phyloP scores from a whole-genome alignment of 2,797 vertebrate species.

The Triplophysa yarkandensis region DNA sequence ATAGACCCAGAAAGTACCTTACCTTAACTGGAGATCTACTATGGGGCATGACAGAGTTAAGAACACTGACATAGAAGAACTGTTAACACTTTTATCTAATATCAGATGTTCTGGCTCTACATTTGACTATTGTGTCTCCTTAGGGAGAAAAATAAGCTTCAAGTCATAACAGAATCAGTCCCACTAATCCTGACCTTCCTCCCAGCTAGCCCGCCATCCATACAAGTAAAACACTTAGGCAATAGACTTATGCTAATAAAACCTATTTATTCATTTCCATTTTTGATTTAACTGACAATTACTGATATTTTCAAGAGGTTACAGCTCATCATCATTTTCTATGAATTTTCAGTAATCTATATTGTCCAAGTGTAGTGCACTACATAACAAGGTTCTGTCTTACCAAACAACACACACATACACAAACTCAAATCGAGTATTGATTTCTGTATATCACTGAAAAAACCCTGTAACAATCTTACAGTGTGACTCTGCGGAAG shows the following conservation, averaged over 20 bases:
- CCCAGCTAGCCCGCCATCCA: neutral
- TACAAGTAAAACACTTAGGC: neutral
- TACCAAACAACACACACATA: neutral
- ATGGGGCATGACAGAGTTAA: no score
- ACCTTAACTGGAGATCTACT: no score
- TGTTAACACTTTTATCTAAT: no score
- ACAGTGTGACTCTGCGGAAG: conserved; percentile 4
- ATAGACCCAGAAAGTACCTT: no score
- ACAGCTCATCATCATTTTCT: conserved; percentile 51
- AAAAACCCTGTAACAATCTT: neutral
- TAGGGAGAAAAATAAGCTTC: no score
- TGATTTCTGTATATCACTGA: neutral
- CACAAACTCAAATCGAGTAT: neutral
- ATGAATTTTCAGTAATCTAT: conserved; percentile 33
- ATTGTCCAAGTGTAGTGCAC: conserved; percentile 22
- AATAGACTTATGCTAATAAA: conserved; percentile 26
- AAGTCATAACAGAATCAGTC: no score
- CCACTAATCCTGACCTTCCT: no score
- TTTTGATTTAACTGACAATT: conserved; percentile 52
- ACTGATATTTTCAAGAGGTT: conserved; percentile 50
- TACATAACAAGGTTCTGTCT: conserved; percentile 34
- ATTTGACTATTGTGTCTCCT: no score
- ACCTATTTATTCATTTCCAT: conserved; percentile 53
- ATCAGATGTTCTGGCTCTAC: no score
- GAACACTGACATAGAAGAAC: no score